Base-by-base conservation (phyloP, 2,113 vertebrate genomes). In the Mystacornis crossleyi region DNA sequence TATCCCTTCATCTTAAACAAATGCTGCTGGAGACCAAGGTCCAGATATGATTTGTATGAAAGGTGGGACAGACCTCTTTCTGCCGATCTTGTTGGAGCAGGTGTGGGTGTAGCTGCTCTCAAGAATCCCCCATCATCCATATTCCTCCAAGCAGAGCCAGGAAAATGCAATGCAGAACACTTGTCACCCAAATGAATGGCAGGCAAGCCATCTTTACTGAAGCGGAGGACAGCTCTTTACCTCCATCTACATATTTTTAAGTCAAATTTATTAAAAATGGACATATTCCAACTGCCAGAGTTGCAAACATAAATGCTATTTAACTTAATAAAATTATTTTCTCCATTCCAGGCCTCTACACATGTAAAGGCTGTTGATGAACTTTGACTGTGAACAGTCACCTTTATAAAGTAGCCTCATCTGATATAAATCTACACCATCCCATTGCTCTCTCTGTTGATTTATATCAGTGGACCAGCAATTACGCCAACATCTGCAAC, bases 401-500 rank as follows among this genome's bases (percentile, higher is more conserved):
- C 18, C 8, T 87, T 36, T 47, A 58, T 15, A 31, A 18, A 57
- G 33, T 5, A 73, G 17, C 33, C 19, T 90, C 33, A 40, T 50
- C 45, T 90, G 71, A 58, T 73, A 50, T 17, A 93, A 94, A 93
- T 71, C 67, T 73, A 28, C 38, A 57, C 70, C 67, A 80, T 65
- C 36, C 51, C 48, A 54, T 47, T 93, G 50, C 34, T 58, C 34
- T 85, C 45, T 77, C 1, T 62, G 66, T 65, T 95, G 85, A 81
- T 96, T 92, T 95, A 25, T 88, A 62, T 73, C 74, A 81, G 45
- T 66, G 60, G 51, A 55, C 60, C 58, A 67, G 64, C 55, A 86
- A 83, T 92, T 83, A 73, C 51, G 61, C 31, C 72, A 86, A 74
- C 53, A 93, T 77, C 71, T 21, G 12, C 73, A 93, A 28, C 54